Evolutionary conservation across 2,113 vertebrate genomes (phyloP).

Genomic region (Octodon degus): DNA sequence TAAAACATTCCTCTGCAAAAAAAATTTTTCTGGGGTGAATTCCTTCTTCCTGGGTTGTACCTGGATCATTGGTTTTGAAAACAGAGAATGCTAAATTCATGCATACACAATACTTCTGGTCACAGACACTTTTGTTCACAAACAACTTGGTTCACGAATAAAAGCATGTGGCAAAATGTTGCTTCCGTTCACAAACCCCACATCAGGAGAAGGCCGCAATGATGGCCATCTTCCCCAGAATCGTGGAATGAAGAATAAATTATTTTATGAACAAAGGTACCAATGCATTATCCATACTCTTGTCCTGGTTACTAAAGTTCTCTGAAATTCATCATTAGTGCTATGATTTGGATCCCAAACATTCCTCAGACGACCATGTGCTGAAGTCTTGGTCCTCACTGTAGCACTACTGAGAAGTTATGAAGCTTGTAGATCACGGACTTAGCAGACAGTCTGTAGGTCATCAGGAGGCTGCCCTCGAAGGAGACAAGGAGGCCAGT

Average conservation of each 20-base stretch:
- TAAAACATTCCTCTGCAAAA: neutral
- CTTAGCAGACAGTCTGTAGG: neutral
- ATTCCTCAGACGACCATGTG: neutral
- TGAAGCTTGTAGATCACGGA: neutral
- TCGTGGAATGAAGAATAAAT: neutral
- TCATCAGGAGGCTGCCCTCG: neutral
- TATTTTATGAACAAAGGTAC: neutral
- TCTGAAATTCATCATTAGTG: neutral
- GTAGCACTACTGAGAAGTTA: neutral
- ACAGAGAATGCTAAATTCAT: neutral
- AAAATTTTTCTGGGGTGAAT: neutral
- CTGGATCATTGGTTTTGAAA: neutral
- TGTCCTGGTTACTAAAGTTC: neutral
- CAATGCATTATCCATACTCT: neutral
- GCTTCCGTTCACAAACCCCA: neutral
- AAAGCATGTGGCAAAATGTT: neutral
- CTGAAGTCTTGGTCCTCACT: neutral
- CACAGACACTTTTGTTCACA: neutral
- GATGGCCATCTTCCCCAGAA: neutral
- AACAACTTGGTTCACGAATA: neutral
- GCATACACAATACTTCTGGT: neutral
- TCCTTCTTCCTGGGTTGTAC: neutral
- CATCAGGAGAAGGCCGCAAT: neutral
- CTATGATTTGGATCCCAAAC: too few species aligned
- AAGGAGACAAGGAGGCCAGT: too few species aligned